Percentiles rank a stretch among this genome's conserved stretches.
Conservation (phyloP, 2,113 vertebrate genomes). For the Apistogramma diplotaenia region DNA sequence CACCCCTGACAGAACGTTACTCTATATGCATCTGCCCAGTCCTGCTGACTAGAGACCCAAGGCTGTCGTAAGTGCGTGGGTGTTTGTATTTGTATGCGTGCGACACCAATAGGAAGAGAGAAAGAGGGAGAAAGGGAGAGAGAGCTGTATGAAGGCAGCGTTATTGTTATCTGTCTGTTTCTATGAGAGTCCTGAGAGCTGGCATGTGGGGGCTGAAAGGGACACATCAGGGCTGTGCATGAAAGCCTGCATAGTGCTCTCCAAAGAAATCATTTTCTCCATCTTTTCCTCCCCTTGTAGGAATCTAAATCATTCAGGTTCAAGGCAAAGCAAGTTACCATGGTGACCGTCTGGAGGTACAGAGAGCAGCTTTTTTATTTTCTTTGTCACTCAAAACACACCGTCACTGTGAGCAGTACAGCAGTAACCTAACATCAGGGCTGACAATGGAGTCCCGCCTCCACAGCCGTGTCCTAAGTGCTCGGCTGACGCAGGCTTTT, state of each 20-base stretch:
- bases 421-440: constrained; percentile 42
- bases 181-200: constrained; percentile 45
- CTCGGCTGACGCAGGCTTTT: constrained; percentile 31
- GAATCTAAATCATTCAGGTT: constrained; percentile 55
- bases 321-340: constrained; percentile 66
- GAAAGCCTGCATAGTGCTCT: constrained; percentile 35
- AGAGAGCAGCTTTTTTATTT: constrained; percentile 27
- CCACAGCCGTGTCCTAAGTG: constrained; percentile 58
- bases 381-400: constrained; percentile 59
- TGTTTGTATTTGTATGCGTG: constrained; percentile 45
- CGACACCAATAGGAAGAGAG: not conserved
- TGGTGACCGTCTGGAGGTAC: constrained; percentile 59
- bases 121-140: not conserved
- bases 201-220: constrained; percentile 49
- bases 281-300: constrained; percentile 35
- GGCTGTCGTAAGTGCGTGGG: constrained; percentile 62
- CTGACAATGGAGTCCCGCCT: constrained; percentile 59
- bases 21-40: constrained; percentile 42
- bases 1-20: constrained; percentile 1
- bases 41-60: constrained; percentile 53
- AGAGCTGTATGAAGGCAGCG: not conserved
- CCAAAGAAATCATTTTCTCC: constrained; percentile 38
- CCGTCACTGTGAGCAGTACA: constrained; percentile 31
- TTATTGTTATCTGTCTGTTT: constrained; percentile 32
- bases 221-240: constrained; percentile 48